These are phyloP conservation scores for Apocrypta bakeri DNA, from an alignment of 1,140 invertebrate genomes.

Conservation along the genomic window DNA sequence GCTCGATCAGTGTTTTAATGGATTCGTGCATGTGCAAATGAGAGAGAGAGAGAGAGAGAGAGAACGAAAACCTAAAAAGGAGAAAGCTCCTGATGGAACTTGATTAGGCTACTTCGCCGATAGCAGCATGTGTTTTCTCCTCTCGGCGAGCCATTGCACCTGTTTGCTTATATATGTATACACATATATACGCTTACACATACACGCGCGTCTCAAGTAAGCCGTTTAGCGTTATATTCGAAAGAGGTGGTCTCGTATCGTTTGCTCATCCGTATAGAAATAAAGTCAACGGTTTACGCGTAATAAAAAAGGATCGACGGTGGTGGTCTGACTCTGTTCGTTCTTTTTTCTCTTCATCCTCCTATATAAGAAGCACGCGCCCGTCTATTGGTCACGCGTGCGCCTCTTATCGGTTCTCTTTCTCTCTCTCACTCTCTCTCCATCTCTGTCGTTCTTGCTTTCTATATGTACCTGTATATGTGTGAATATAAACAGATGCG, in stretches of 20 bases:
- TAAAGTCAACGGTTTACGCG: constrained; percentile 72
- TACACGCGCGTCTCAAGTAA: constrained; percentile 54
- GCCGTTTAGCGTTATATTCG: constrained; percentile 58
- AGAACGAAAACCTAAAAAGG: constrained; percentile 41
- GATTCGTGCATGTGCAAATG: too few relatives aligned
- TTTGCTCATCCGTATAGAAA: constrained; percentile 56
- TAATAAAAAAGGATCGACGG: constrained; percentile 67
- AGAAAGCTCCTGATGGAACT: constrained; percentile 51
- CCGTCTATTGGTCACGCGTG: constrained; percentile 51
- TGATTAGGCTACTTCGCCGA: background rate
- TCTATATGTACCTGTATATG: too few relatives aligned
- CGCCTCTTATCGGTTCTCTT: constrained; percentile 55
- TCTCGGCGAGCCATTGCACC: constrained; percentile 8
- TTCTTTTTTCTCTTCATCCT: constrained; percentile 9
- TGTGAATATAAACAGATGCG: too few relatives aligned
- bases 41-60: background rate
- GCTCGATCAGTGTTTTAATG: constrained; percentile 49
- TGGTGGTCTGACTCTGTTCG: constrained; percentile 61
- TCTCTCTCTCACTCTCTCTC: too few relatives aligned
- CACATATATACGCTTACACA: background rate
- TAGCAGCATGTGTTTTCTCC: background rate
- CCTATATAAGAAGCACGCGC: constrained; percentile 49
- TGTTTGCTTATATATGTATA: constrained; percentile 2
- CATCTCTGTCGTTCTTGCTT: too few relatives aligned
- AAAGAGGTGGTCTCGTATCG: constrained; percentile 51